Conservation (phyloP, 2,888 invertebrate genomes). For the Charanyca ferruginea region DNA sequence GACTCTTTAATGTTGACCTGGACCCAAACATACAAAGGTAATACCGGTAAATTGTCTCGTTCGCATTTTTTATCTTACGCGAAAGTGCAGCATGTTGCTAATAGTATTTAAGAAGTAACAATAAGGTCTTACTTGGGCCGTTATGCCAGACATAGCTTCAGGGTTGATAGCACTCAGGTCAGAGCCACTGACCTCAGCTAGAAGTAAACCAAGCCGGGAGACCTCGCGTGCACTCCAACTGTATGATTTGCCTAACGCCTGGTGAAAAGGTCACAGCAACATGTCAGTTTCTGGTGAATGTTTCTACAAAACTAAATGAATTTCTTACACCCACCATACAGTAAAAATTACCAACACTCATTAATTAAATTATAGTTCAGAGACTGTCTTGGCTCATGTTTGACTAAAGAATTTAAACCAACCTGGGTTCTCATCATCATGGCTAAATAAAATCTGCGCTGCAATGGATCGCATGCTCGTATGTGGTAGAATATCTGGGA, state of each 20-base stretch:
- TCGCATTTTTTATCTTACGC: neutral
- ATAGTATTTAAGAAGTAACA: neutral
- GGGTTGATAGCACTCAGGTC: conserved; percentile 82
- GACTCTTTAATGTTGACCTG: too few species aligned
- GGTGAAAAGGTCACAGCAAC: conserved; percentile 61
- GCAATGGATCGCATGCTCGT: conserved; percentile 84
- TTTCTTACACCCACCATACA: too few species aligned
- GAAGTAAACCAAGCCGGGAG: conserved; percentile 80
- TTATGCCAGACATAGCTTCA: conserved; percentile 82
- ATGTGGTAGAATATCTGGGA: conserved; percentile 85
- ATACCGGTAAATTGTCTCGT: too few species aligned
- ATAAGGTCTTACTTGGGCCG: conserved; percentile 75
- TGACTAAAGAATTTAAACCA: neutral
- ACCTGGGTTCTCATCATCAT: conserved; percentile 87
- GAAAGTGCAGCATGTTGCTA: neutral
- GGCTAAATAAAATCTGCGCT: conserved; percentile 81
- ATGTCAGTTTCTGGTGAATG: neutral
- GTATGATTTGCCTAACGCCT: conserved; percentile 85
- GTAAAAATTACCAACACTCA: too few species aligned
- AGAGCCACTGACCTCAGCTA: conserved; percentile 80
- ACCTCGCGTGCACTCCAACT: conserved; percentile 87
- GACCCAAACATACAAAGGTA: neutral
- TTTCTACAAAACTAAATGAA: neutral
- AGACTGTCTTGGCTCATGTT: too few species aligned
- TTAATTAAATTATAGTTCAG: neutral